Evolutionary conservation across 2,113 vertebrate species (phyloP), one percentile per base, ranked within the genome.

Genomic region (Brachypteracias leptosomus): DNA sequence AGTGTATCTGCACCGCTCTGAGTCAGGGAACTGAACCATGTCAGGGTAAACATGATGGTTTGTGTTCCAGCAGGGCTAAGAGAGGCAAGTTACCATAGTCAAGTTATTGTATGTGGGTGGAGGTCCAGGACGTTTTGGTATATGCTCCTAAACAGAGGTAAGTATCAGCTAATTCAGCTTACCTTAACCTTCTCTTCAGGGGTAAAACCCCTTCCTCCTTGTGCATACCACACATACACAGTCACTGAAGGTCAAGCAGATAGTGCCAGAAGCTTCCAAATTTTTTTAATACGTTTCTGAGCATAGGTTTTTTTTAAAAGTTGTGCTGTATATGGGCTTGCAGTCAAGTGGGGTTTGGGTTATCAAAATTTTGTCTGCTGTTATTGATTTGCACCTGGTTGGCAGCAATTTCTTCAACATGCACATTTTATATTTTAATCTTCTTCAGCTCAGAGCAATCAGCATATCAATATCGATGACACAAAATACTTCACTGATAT

Each of bases 341-440:
- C 51, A 84, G 61, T 74, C 73, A 89, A 57, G 21, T 18, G 22
- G 59, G 42, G 5, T 84, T 68, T 35, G 58, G 61, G 42, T 84
- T 91, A 85, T 61, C 65, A 81, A 57, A 57, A 91, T 46, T 67
- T 63, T 49, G 73, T 61, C 66, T 93, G 11, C 84, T 90, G 47
- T 67, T 59, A 61, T 61, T 13, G 52, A 92, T 81, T 70, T 89
- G 86, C 47, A 93, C 76, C 76, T 57, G n/a, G 77, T 38, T 89
- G 47, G 90, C 24, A 95, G 76, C 76, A 65, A 68, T 92, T 89
- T 95, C 76, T 72, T 75, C 84, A 93, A 33, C 83, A 76, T 1
- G 33, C 36, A 57, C 62, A 52, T 92, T 96, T 87, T 76, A n/a
- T 35, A 68, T 80, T 85, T 94, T 67, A 87, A 92, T 92, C 77